Conservation (phyloP, 1,140 invertebrate genomes). For the Drosophila mauritiana region DNA sequence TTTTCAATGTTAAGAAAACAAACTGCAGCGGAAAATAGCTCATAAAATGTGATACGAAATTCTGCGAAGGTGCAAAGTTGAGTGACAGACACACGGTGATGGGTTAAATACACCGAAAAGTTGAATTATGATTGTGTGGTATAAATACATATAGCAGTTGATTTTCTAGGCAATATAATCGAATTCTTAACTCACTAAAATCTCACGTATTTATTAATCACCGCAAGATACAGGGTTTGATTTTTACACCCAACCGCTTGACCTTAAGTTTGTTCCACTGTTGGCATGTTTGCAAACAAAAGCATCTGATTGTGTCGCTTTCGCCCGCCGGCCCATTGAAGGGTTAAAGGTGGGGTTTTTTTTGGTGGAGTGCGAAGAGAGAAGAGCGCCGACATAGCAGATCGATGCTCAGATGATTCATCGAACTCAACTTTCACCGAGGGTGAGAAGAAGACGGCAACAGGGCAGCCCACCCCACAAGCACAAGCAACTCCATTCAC, state of each 20-base stretch:
- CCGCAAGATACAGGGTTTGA: too few species aligned
- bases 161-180: too few species aligned
- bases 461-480: neutral
- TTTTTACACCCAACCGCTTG: too few species aligned
- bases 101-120: conserved; percentile 5
- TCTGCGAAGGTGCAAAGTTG: conserved; percentile 41
- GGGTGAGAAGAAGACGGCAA: conserved; percentile 20
- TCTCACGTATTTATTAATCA: neutral
- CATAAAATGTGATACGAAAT: neutral
- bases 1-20: conserved; percentile 35
- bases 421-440: conserved; percentile 55
- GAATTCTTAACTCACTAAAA: neutral
- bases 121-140: too few species aligned
- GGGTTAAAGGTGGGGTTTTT: conserved; percentile 19
- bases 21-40: conserved; percentile 19
- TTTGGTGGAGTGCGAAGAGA: conserved; percentile 1
- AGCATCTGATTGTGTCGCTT: neutral
- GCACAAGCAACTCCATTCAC: conserved; percentile 56
- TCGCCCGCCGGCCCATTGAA: neutral
- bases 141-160: too few species aligned
- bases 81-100: conserved; percentile 10
- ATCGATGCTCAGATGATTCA: conserved; percentile 58
- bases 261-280: too few species aligned
- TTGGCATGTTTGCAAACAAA: too few species aligned
- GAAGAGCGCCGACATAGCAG: conserved; percentile 3